Evolutionary conservation across 2,888 invertebrate genomes (phyloP), one percentile per base, ranked within the genome.

Genomic region (Apotomis turbidana): DNA sequence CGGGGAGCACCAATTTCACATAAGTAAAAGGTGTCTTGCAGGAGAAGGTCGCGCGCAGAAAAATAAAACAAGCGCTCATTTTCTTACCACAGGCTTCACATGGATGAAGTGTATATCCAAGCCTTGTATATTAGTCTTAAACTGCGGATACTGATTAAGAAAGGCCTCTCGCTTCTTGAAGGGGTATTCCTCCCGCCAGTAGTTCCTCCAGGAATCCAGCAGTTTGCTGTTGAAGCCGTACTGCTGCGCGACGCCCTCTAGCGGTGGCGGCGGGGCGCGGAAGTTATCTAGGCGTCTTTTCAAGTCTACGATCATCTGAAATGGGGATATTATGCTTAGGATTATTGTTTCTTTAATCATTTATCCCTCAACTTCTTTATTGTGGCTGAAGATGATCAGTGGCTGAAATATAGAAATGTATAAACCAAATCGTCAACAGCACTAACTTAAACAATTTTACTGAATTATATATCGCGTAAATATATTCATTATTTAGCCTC

Each of bases 181-280:
- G 78, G 97, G 94, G 84, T 97, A 98, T 52, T 95, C 93, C 3
- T 95, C 94, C 2, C 93, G 94, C 99, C 99, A 99, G 87, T 97
- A 96, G 9, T 95, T 91, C 0, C 97, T 80, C 79, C 97, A 94
- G 58, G 93, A 89, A 60, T 94, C 89, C 27, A 97, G 83, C 71
- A 95, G 94, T 1, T 95, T 94, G 0, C 95, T 91, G 82, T 97
- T 97, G 84, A 98, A 96, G 0, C 98, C 98, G 83, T 98, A 98
- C 77, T 96, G 94, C 86, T 98, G 98, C 0, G 92, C 95, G 0
- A 94, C 90, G 27, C 94, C 95, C 87, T 97, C 96, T n/a, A 97
- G 86, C 0, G 97, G 95, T 5, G 93, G 92, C 0, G 94, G 85
- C 52, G 85, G 80, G 1, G 78, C 72, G 3, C 87, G 83, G 62